These are phyloP conservation scores for Petrocephalus sullivani DNA, from an alignment of 2,797 vertebrate species.

Conservation along the genomic window DNA sequence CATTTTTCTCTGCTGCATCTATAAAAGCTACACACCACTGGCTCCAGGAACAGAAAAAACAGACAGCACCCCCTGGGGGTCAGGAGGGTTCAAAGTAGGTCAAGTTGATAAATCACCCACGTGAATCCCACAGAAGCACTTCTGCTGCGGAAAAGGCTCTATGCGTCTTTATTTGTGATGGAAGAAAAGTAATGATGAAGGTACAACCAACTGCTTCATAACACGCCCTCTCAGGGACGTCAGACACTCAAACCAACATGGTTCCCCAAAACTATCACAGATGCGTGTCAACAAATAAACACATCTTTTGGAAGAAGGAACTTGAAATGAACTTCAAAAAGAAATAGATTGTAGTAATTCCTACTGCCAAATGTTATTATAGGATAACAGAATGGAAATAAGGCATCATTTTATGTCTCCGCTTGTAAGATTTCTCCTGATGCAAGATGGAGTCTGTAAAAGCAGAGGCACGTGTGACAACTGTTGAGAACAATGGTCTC, in stretches of 20 bases:
- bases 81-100: constrained; percentile 14
- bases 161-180: not conserved
- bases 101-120: constrained; percentile 21
- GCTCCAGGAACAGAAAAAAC: not conserved
- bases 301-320: not conserved
- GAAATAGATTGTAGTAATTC: not conserved
- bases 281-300: constrained; percentile 22
- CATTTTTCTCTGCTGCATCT: not conserved
- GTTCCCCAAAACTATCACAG: constrained; percentile 21
- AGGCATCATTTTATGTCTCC: not conserved
- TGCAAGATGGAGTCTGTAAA: not conserved
- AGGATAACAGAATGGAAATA: not conserved
- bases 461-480: not conserved
- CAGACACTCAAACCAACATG: constrained; percentile 1
- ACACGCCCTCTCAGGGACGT: constrained; percentile 14
- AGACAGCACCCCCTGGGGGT: constrained; percentile 16
- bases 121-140: not conserved
- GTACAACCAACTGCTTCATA: constrained; percentile 22
- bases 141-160: not conserved
- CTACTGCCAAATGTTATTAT: not conserved
- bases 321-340: not conserved
- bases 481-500: not conserved
- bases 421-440: not conserved
- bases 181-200: constrained; percentile 15
- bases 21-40: not conserved